Conservation (phyloP, 2,113 vertebrate genomes). For the Turnix velox region DNA sequence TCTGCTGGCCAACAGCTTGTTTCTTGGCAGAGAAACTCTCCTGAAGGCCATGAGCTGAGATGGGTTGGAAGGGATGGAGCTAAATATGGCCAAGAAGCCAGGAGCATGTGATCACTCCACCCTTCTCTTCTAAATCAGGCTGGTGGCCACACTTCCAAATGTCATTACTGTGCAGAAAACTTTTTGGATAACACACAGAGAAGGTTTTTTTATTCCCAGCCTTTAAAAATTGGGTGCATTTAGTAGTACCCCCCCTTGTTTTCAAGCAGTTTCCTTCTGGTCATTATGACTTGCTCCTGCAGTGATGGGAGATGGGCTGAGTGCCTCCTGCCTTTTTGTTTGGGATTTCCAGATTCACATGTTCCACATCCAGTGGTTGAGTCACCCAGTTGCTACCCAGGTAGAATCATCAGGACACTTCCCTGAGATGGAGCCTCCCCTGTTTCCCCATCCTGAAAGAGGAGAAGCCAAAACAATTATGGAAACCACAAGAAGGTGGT, state of each 20-base stretch:
- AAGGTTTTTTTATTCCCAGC: not conserved
- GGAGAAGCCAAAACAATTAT: not conserved
- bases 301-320: not conserved
- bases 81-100: slow-evolving; percentile 34
- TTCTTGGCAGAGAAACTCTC: slow-evolving; percentile 18
- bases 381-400: not conserved
- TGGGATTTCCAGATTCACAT: not conserved
- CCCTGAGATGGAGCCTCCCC: not conserved
- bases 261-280: not conserved
- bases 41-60: not conserved
- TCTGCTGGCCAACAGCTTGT: slow-evolving; percentile 21
- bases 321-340: not conserved
- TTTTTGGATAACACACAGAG: not conserved
- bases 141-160: slow-evolving; percentile 8
- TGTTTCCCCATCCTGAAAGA: not conserved
- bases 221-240: not conserved
- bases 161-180: slow-evolving; percentile 11
- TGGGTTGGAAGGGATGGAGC: slow-evolving; percentile 23
- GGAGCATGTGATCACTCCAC: slow-evolving; percentile 32
- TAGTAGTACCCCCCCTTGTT: not conserved
- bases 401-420: not conserved
- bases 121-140: slow-evolving; percentile 30
- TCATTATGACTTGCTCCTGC: not conserved
- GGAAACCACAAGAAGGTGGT: not conserved
- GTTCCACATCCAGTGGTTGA: slow-evolving; percentile 3